Evolutionary conservation across 2,113 vertebrate genomes (phyloP).

Genomic region (Ceyx cyanopectus): DNA sequence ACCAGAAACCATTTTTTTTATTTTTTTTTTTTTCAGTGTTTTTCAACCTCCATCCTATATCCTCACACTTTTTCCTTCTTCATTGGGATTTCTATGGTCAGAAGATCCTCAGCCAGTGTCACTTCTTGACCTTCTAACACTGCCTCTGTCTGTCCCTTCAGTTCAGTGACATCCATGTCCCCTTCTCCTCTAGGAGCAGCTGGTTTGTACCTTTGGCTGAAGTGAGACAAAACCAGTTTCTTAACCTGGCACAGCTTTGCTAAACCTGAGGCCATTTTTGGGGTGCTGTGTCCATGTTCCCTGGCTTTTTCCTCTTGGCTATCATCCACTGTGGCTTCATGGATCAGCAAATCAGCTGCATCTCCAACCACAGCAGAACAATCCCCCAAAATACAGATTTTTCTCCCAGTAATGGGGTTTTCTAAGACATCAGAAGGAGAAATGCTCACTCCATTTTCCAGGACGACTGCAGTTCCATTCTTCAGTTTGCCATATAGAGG

Average conservation of each 20-base stretch:
- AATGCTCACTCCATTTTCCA: constrained; percentile 79
- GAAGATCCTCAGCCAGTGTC: constrained; percentile 89
- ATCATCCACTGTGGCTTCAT: constrained; percentile 90
- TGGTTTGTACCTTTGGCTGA: constrained; percentile 92
- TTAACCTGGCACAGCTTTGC: constrained; percentile 77
- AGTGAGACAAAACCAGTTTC: constrained; percentile 87
- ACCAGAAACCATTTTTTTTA: background rate
- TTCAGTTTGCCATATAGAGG: constrained; percentile 90
- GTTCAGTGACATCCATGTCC: constrained; percentile 64
- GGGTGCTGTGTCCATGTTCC: constrained; percentile 91
- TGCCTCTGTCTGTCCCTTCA: constrained; percentile 83
- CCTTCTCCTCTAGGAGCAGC: constrained; percentile 60
- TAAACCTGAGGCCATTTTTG: constrained; percentile 83
- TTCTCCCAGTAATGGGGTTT: constrained; percentile 83
- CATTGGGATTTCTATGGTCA: constrained; percentile 82
- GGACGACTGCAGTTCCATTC: constrained; percentile 77
- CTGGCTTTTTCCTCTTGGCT: constrained; percentile 85
- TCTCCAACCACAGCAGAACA: constrained; percentile 83
- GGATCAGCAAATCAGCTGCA: constrained; percentile 87
- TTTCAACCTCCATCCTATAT: background rate
- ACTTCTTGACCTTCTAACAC: constrained; percentile 80
- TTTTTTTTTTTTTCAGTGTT: background rate
- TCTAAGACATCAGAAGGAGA: constrained; percentile 82
- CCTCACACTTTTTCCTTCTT: constrained; percentile 45
- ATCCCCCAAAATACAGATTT: constrained; percentile 91